These are phyloP conservation scores for Sphecodes monilicornis DNA, from an alignment of 2,888 invertebrate genomes.

Conservation along the genomic window DNA sequence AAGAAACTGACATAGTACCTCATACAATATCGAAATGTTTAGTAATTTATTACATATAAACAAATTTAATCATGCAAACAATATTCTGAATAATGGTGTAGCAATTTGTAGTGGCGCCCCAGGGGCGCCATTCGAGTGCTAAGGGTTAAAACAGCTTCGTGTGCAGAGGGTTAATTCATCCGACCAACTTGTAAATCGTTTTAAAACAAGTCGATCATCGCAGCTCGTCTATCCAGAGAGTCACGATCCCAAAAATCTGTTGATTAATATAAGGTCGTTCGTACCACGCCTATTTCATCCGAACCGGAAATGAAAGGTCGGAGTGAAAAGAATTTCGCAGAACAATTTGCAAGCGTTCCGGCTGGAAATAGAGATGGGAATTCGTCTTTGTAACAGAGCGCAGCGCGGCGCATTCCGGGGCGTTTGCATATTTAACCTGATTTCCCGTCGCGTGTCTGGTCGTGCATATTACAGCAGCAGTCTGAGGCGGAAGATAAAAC, in stretches of 20 bases:
- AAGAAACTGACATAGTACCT: no score
- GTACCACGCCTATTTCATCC: background rate
- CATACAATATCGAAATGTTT: no score
- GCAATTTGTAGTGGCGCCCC: no score
- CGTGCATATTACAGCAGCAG: constrained; percentile 4
- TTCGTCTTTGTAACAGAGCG: background rate
- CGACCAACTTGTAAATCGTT: no score
- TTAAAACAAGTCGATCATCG: no score
- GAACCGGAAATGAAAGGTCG: background rate
- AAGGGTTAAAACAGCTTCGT: no score
- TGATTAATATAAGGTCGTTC: background rate
- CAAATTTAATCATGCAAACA: no score
- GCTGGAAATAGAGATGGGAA: background rate
- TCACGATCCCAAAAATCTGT: background rate
- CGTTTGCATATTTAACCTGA: constrained; percentile 3
- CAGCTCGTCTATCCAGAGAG: no score
- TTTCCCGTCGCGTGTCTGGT: background rate
- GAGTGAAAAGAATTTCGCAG: background rate
- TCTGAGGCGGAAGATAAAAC: constrained; percentile 12
- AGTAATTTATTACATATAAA: no score
- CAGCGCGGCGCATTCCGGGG: background rate
- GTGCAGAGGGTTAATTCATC: no score
- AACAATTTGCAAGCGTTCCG: background rate
- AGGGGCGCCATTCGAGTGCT: no score
- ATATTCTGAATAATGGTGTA: no score